These are phyloP conservation scores for Cirrhinus molitorella DNA, from an alignment of 2,797 vertebrate species.

Conservation along the genomic window DNA sequence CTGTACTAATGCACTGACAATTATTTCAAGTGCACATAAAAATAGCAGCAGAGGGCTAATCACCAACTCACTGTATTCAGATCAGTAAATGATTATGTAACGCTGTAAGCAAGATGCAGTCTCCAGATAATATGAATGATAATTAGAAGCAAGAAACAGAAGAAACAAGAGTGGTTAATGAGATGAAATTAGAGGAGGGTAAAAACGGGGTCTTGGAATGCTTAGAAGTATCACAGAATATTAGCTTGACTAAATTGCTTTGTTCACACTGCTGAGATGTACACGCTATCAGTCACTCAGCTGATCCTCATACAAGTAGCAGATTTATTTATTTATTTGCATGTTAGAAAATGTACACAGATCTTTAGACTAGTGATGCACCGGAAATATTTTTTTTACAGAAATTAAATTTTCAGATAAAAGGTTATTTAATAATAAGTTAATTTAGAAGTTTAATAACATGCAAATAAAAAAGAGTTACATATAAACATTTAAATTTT, in stretches of 20 bases:
- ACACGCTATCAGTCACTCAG: background rate
- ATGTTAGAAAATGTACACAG: background rate
- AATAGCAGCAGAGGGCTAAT: conserved; percentile 31
- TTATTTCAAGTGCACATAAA: conserved; percentile 37
- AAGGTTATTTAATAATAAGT: no score
- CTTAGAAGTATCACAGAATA: background rate
- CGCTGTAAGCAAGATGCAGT: conserved; percentile 51
- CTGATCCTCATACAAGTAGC: background rate
- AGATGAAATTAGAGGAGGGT: background rate
- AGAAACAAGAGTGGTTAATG: conserved; percentile 8
- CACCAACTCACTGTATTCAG: conserved; percentile 29
- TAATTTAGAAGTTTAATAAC: no score
- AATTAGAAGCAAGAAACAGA: conserved; percentile 49
- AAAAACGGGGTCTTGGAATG: conserved; percentile 4
- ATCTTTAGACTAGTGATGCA: no score
- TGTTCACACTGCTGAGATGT: background rate
- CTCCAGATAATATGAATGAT: conserved; percentile 36
- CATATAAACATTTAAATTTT: no score
- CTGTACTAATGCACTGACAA: background rate
- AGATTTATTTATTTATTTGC: background rate
- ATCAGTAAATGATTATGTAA: conserved; percentile 42
- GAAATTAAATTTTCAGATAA: no score
- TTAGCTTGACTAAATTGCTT: conserved; percentile 12
- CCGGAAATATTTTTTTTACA: no score
- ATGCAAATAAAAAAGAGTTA: no score